A percentile compares a stretch with the other conserved stretches of the same genome.
Conservation (phyloP, 2,888 invertebrate genomes). For the Rugalucina vietnamica region DNA sequence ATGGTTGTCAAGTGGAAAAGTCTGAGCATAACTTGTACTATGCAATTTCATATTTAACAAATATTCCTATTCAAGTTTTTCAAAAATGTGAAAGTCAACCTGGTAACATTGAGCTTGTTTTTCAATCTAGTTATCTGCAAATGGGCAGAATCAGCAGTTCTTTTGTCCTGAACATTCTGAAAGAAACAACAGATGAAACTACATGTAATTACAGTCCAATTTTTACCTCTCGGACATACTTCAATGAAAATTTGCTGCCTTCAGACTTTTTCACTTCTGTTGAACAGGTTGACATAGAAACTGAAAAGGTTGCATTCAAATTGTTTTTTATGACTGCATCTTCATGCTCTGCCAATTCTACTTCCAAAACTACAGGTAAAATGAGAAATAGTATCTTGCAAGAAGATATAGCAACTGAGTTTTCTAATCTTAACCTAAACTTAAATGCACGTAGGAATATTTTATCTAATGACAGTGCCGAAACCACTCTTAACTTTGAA, state of each 20-base stretch:
- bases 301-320: background rate
- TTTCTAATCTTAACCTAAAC: too few species aligned
- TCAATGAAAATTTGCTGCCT: background rate
- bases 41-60: background rate
- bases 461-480: background rate
- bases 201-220: background rate
- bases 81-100: background rate
- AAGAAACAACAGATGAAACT: background rate
- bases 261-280: background rate
- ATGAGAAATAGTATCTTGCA: background rate
- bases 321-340: background rate
- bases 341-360: background rate
- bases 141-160: background rate
- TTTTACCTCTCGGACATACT: background rate
- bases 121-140: background rate
- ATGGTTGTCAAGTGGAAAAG: background rate
- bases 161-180: background rate
- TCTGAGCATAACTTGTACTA: background rate
- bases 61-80: background rate
- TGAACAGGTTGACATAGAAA: background rate
- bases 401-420: too few species aligned
- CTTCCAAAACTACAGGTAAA: background rate
- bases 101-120: background rate
- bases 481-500: background rate
- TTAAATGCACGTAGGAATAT: background rate